Conservation (phyloP, 2,113 vertebrate genomes). For the Brienomyrus longianalis region DNA sequence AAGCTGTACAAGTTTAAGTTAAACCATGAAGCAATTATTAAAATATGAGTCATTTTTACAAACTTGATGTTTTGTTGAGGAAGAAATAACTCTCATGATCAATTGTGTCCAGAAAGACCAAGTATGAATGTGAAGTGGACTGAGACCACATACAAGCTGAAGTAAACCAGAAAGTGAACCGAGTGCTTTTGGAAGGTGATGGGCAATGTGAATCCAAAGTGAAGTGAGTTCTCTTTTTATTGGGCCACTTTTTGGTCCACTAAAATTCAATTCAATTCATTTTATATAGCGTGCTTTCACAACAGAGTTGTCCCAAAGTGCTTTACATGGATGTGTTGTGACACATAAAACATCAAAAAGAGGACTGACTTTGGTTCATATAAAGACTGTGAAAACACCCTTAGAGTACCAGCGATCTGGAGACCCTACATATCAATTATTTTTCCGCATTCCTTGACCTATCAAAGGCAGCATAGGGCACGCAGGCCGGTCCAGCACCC, state of each 20-base stretch:
- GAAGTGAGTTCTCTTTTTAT: not conserved
- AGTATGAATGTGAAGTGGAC: too few species aligned
- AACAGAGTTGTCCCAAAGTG: too few species aligned
- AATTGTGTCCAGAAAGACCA: not conserved
- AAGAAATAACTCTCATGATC: not conserved
- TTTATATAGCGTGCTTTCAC: too few species aligned
- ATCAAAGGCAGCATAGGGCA: not conserved
- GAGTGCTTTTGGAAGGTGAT: not conserved
- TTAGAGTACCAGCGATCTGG: not conserved
- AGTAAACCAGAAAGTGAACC: too few species aligned
- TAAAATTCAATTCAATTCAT: too few species aligned
- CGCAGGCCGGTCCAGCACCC: not conserved
- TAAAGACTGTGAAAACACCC: not conserved
- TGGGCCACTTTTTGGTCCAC: not conserved
- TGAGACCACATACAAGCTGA: too few species aligned
- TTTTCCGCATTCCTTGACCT: not conserved
- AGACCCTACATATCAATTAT: not conserved
- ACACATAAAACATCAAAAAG: not conserved
- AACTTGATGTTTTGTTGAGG: not conserved
- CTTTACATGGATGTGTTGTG: too few species aligned
- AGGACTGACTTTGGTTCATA: not conserved
- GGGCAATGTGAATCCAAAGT: not conserved
- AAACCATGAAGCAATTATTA: too few species aligned
- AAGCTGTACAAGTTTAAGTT: too few species aligned
- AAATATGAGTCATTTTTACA: not conserved